These are phyloP conservation scores for Acrobasis repandana DNA, from an alignment of 2,888 invertebrate species.

Conservation along the genomic window DNA sequence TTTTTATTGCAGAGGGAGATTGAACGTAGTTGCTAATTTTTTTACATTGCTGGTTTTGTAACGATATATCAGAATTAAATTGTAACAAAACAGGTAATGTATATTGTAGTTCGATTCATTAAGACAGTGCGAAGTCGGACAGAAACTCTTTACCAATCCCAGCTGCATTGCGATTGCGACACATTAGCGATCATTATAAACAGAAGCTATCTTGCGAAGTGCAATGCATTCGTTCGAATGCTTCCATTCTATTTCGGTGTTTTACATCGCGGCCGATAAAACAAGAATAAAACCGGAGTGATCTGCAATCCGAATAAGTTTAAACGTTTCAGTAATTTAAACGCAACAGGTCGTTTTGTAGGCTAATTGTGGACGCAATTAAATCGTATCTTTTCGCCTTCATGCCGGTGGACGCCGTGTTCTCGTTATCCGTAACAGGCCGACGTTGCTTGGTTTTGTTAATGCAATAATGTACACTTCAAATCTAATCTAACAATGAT, in stretches of 20 bases:
- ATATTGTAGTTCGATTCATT: no score
- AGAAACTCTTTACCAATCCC: background rate
- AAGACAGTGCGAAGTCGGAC: background rate
- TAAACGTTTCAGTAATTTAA: slow-evolving; percentile 51
- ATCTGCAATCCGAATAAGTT: slow-evolving; percentile 35
- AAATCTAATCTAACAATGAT: slow-evolving; percentile 26
- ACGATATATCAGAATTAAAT: no score
- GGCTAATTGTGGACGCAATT: slow-evolving; percentile 70
- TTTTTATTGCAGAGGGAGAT: no score
- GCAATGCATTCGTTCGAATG: slow-evolving; percentile 12
- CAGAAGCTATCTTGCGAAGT: slow-evolving; percentile 1
- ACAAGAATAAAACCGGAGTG: slow-evolving; percentile 18
- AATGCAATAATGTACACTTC: slow-evolving; percentile 34
- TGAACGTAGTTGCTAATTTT: no score
- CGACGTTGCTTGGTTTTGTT: slow-evolving; percentile 51
- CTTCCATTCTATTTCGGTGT: slow-evolving; percentile 18
- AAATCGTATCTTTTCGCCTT: slow-evolving; percentile 64
- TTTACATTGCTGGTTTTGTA: no score
- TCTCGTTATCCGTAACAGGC: slow-evolving; percentile 59
- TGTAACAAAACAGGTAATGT: no score
- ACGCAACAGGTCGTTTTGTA: slow-evolving; percentile 71
- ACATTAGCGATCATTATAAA: slow-evolving; percentile 13
- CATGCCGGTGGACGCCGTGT: slow-evolving; percentile 51
- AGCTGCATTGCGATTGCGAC: slow-evolving; percentile 14
- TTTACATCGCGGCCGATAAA: slow-evolving; percentile 17